Base-by-base conservation (phyloP, 2,888 invertebrate species). In the Graphium colonna region DNA sequence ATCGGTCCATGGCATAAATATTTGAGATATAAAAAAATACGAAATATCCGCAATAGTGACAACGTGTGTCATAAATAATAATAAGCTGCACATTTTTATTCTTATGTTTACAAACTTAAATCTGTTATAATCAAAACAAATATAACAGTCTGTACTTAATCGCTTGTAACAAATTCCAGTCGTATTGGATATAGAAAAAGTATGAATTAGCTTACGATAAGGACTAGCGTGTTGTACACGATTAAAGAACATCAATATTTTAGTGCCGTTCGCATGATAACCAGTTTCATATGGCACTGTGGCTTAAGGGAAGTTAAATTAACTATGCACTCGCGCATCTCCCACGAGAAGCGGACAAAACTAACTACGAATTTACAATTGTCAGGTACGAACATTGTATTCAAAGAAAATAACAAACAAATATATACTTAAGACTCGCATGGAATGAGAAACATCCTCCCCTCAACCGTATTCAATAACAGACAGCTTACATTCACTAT, bases 381-480 rank as follows among this genome's bases (percentile, higher is more conserved):
- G 38, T 47, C 51, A 51, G 51, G 51, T 55, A 51, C 46, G 13
- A 38, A 55, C 13, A n/a, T 45, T n/a, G 38, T 65, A 69, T 66
- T 66, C 66, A 72, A 73, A 73, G 67, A 38, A 31, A 43, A 36
- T 21, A 21, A 21, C 21, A 21, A 9, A 8, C 41, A 47, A 28
- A 12, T 10, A 73, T 67, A 73, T 71, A 75, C 65, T 63, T 71
- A 72, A 67, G 69, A 75, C 74, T 9, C 68, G 65, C 64, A 65
- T 77, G 80, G 81, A 82, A 83, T 82, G 79, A 77, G 67, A 69
- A 52, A 49, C 42, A 44, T 40, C 33, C 26, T 26, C 44, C 43
- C 12, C 13, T 40, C 15, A 39, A 46, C 38, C 48, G 43, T 49
- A 16, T 33, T n/a, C 36, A 12, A 36, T 40, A 40, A 5, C 48